These are phyloP conservation scores for Stomorhina lunata DNA, from an alignment of 2,888 invertebrate genomes.

Conservation along the genomic window DNA sequence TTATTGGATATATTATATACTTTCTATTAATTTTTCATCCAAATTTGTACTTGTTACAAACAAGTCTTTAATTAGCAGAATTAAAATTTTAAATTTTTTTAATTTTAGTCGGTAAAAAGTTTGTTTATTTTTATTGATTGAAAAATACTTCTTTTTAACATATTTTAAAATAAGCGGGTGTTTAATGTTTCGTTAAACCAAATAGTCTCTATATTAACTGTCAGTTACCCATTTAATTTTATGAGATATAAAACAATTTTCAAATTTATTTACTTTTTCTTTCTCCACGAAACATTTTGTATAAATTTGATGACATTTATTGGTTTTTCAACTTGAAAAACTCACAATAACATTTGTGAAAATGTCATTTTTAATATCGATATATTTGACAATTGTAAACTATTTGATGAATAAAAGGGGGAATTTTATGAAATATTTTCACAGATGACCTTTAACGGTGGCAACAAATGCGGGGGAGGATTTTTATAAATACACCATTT, in stretches of 20 bases:
- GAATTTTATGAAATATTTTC: slow-evolving; percentile 28
- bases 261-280: slow-evolving; percentile 23
- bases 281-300: slow-evolving; percentile 69
- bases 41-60: too few relatives aligned
- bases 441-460: slow-evolving; percentile 3
- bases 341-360: slow-evolving; percentile 24
- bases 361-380: slow-evolving; percentile 38
- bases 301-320: slow-evolving; percentile 79
- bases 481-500: background rate
- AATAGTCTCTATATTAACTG: background rate
- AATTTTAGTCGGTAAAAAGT: too few relatives aligned
- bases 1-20: too few relatives aligned
- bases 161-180: slow-evolving; percentile 18
- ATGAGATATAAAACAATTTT: slow-evolving; percentile 66
- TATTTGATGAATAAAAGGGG: background rate
- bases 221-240: background rate
- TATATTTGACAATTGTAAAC: background rate
- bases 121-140: too few relatives aligned
- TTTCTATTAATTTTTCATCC: too few relatives aligned
- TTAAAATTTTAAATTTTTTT: too few relatives aligned
- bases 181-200: background rate
- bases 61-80: too few relatives aligned
- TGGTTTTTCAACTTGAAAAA: slow-evolving; percentile 69
- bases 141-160: too few relatives aligned
- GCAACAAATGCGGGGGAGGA: background rate